phyloP scores from a whole-genome alignment of 2,888 invertebrate genomes.

The Hedya salicella region DNA sequence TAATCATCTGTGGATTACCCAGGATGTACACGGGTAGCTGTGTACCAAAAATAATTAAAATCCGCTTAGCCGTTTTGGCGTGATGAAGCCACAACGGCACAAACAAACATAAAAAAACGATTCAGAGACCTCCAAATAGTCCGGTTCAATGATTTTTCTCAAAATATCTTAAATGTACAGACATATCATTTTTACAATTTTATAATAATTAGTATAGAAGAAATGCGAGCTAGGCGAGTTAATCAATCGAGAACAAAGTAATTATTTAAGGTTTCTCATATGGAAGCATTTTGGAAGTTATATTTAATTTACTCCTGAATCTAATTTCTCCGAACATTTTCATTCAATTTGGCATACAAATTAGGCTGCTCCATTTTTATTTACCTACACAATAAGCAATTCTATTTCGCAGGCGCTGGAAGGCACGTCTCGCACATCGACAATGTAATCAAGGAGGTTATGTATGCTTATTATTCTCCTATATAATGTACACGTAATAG shows the following conservation, averaged over 20 bases:
- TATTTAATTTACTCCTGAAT: slow-evolving; percentile 12
- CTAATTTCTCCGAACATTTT: slow-evolving; percentile 30
- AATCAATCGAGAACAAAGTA: neutral
- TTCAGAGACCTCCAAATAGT: too few relatives aligned
- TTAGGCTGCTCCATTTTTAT: slow-evolving; percentile 25
- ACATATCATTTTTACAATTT: too few relatives aligned
- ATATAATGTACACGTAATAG: neutral
- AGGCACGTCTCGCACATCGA: slow-evolving; percentile 28
- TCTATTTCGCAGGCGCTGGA: slow-evolving; percentile 7
- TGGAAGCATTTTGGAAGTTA: neutral
- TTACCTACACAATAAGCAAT: slow-evolving; percentile 29
- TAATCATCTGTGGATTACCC: too few relatives aligned
- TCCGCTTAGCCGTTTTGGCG: too few relatives aligned
- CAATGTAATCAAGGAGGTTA: slow-evolving; percentile 9
- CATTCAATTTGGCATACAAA: slow-evolving; percentile 35
- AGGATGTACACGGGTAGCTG: too few relatives aligned
- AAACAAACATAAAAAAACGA: too few relatives aligned
- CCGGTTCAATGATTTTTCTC: too few relatives aligned
- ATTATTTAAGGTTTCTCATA: neutral
- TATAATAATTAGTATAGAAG: too few relatives aligned
- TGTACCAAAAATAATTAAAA: too few relatives aligned
- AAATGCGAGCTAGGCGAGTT: neutral
- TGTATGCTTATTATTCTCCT: neutral
- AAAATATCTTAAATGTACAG: too few relatives aligned
- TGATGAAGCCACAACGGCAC: too few relatives aligned